Percentiles rank a stretch among this genome's conserved stretches.
Conservation (phyloP, 1,140 invertebrate species). For the Bathynomus jamesi region DNA sequence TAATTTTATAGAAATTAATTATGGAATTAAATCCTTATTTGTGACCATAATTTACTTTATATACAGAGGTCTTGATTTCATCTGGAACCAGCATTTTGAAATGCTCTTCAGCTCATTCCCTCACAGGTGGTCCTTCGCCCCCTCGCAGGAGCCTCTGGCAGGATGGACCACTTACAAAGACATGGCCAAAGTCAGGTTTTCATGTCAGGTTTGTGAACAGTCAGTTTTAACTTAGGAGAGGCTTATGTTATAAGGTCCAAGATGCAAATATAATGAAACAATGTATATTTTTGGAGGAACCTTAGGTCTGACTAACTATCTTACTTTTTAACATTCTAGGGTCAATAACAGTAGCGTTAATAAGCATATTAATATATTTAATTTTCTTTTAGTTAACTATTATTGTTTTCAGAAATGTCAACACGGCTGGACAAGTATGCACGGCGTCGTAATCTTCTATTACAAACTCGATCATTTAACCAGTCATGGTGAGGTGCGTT, state of each 20-base stretch:
- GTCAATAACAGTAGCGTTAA: background rate
- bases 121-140: constrained; percentile 18
- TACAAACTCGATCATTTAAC: constrained; percentile 13
- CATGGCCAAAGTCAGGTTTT: constrained; percentile 36
- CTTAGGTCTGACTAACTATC: background rate
- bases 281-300: background rate
- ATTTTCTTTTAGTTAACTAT: background rate
- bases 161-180: constrained; percentile 24
- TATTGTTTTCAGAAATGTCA: constrained; percentile 20
- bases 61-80: constrained; percentile 19
- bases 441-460: constrained; percentile 30
- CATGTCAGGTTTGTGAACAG: constrained; percentile 18
- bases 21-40: background rate
- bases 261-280: background rate
- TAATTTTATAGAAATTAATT: too few species aligned
- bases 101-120: constrained; percentile 21
- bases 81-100: constrained; percentile 26
- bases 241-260: too few species aligned
- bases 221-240: background rate
- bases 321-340: background rate
- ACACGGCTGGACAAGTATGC: constrained; percentile 35
- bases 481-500: constrained; percentile 19
- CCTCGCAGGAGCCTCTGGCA: background rate
- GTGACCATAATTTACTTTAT: background rate
- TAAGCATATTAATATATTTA: background rate